phyloP scores from a whole-genome alignment of 1,140 invertebrate genomes.

The Zaprionus tsacasi region DNA sequence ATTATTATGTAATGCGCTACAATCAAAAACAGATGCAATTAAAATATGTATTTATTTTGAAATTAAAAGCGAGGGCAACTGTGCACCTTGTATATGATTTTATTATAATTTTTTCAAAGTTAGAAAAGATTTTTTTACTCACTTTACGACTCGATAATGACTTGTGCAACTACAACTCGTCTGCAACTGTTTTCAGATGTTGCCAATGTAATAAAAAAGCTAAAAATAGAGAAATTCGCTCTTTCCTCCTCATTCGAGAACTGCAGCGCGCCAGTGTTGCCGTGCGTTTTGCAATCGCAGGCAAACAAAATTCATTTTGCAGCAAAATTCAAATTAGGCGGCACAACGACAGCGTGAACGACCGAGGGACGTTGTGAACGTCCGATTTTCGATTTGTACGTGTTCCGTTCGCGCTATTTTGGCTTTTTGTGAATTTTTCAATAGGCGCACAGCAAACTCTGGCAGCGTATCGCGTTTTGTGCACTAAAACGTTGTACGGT shows the following conservation, averaged over 20 bases:
- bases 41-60: background rate
- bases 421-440: conserved; percentile 81
- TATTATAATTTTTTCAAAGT: background rate
- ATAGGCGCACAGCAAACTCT: conserved; percentile 57
- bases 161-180: conserved; percentile 8
- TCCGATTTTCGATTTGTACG: conserved; percentile 67
- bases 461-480: conserved; percentile 34
- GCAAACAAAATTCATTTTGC: background rate
- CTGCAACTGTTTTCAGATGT: conserved; percentile 39
- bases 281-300: background rate
- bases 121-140: background rate
- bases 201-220: conserved; percentile 38
- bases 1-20: conserved; percentile 76
- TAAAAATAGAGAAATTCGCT: background rate
- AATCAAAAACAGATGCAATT: background rate
- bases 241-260: background rate
- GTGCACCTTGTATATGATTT: background rate
- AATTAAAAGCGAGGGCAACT: background rate
- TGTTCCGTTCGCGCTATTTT: conserved; percentile 77
- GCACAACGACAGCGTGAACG: conserved; percentile 37
- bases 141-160: conserved; percentile 33
- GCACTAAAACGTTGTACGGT: background rate
- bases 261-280: conserved; percentile 37
- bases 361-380: conserved; percentile 54
- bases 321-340: conserved; percentile 42